Percentiles rank a stretch among this genome's conserved stretches.
phyloP scores from a whole-genome alignment of 2,113 vertebrate genomes.

The Amphiprion ocellaris region DNA sequence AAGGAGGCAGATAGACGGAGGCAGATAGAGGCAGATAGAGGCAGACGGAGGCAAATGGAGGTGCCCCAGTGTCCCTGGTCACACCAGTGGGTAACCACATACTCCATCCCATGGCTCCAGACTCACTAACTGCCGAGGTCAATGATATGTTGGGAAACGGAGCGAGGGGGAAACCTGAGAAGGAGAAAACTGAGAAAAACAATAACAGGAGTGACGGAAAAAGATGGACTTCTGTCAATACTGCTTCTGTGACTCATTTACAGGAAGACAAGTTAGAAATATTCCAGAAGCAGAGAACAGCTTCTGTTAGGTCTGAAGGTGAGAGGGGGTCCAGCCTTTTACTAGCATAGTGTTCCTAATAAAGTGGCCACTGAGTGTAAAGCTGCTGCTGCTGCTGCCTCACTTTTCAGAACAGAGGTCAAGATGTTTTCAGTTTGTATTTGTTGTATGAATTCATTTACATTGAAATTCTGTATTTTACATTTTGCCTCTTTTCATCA shows the following conservation, averaged over 20 bases:
- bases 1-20: not conserved
- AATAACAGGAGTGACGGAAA: slow-evolving; percentile 73
- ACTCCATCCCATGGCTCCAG: slow-evolving; percentile 68
- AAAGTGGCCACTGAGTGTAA: no score
- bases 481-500: no score
- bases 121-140: slow-evolving; percentile 53
- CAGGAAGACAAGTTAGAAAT: no score
- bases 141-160: slow-evolving; percentile 81
- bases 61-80: slow-evolving; percentile 77
- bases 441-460: no score
- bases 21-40: slow-evolving; percentile 1
- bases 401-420: no score
- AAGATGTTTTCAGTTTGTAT: no score
- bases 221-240: slow-evolving; percentile 52
- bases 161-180: slow-evolving; percentile 79
- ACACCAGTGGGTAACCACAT: slow-evolving; percentile 77
- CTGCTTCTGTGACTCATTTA: not conserved
- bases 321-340: no score
- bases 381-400: no score
- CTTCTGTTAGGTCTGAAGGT: no score
- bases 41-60: slow-evolving; percentile 33
- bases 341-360: no score
- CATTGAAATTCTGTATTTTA: no score
- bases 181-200: slow-evolving; percentile 70
- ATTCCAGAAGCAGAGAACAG: no score